Percentiles rank a stretch among this genome's conserved stretches.
These are phyloP conservation scores for Sinohyriopsis cumingii DNA, from an alignment of 2,888 invertebrate genomes.

Conservation along the genomic window DNA sequence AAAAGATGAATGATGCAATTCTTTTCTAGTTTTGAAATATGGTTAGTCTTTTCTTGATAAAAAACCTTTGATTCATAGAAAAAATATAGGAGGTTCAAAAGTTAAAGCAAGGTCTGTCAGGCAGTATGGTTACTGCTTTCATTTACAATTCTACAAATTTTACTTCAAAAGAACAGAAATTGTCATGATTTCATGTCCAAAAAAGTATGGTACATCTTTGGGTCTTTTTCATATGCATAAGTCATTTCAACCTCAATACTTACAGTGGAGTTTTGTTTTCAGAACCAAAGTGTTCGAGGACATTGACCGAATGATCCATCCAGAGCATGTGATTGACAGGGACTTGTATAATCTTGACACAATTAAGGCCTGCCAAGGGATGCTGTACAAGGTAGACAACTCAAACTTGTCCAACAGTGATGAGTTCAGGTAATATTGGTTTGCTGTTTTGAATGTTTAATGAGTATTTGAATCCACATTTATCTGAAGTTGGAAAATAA, in stretches of 20 bases:
- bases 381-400: constrained; percentile 42
- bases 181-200: neutral
- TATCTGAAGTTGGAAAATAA: no score
- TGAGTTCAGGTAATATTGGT: constrained; percentile 52
- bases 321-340: constrained; percentile 76
- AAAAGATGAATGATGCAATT: no score
- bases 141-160: neutral
- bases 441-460: neutral
- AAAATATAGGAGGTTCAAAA: no score
- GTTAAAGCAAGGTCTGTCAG: no score
- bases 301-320: constrained; percentile 80
- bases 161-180: neutral
- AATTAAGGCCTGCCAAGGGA: constrained; percentile 61
- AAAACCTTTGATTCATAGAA: no score
- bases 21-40: no score
- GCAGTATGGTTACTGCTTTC: no score
- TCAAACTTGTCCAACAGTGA: constrained; percentile 61
- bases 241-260: neutral
- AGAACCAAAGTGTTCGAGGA: constrained; percentile 75
- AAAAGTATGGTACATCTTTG: no score
- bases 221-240: neutral
- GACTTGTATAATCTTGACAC: constrained; percentile 83
- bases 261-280: constrained; percentile 13
- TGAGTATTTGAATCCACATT: neutral
- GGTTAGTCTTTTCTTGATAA: no score